Conservation (phyloP, 2,888 invertebrate species). For the Drosophila trichaetosa region DNA sequence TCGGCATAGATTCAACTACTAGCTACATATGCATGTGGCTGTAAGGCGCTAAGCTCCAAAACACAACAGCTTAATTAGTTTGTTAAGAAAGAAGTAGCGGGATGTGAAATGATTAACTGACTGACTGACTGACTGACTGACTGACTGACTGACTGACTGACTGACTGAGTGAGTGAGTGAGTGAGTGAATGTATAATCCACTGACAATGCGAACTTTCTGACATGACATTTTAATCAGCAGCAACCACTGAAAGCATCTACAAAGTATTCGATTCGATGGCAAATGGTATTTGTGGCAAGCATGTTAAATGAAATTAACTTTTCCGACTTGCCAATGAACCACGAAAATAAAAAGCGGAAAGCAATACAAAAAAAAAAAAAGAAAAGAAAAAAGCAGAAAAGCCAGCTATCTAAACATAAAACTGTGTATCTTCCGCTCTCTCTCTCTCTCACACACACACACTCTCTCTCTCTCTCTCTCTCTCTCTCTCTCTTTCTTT, state of each 20-base stretch:
- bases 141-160: slow-evolving; percentile 10
- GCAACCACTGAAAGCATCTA: slow-evolving; percentile 12
- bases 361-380: not conserved
- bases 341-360: not conserved
- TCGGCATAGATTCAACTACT: slow-evolving; percentile 40
- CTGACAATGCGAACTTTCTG: slow-evolving; percentile 4
- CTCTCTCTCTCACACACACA: not conserved
- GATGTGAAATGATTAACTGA: slow-evolving; percentile 40
- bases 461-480: not conserved
- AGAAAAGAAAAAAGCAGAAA: not conserved
- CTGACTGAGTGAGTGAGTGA: slow-evolving; percentile 21
- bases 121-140: slow-evolving; percentile 27
- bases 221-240: slow-evolving; percentile 23
- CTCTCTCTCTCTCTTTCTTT: not conserved
- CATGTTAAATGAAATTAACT: slow-evolving; percentile 19
- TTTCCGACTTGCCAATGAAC: slow-evolving; percentile 7
- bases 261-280: slow-evolving; percentile 22
- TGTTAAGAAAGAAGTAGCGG: slow-evolving; percentile 55
- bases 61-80: slow-evolving; percentile 61
- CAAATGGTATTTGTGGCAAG: slow-evolving; percentile 28
- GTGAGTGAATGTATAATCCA: slow-evolving; percentile 1
- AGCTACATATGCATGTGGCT: slow-evolving; percentile 22
- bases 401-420: slow-evolving; percentile 11
- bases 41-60: slow-evolving; percentile 18
- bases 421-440: slow-evolving; percentile 2